These are phyloP conservation scores for Hypolimnas misippus DNA, from an alignment of 2,888 invertebrate species.

Conservation along the genomic window DNA sequence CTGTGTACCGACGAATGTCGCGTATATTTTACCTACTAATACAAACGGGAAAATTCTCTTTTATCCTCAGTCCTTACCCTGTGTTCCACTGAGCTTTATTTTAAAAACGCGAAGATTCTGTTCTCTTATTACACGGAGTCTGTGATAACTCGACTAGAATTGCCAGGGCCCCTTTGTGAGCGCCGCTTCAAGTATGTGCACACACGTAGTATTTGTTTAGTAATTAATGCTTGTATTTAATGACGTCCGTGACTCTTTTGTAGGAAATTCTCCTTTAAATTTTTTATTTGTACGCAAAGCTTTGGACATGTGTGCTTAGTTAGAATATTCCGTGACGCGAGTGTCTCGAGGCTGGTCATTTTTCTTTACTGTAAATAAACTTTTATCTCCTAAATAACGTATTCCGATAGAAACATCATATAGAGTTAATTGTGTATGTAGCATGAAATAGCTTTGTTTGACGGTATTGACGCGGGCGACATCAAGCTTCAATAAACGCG, in stretches of 20 bases:
- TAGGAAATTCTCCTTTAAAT: conserved; percentile 33
- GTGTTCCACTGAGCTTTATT: conserved; percentile 56
- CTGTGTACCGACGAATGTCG: conserved; percentile 45
- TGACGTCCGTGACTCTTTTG: conserved; percentile 42
- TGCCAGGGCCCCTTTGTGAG: conserved; percentile 50
- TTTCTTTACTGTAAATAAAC: not conserved
- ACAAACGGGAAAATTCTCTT: conserved; percentile 58
- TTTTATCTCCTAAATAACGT: not conserved
- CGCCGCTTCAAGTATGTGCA: conserved; percentile 39
- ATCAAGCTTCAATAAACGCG: conserved; percentile 62
- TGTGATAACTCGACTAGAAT: conserved; percentile 58
- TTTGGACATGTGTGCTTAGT: conserved; percentile 27
- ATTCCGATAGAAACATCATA: not conserved
- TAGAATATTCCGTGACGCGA: conserved; percentile 15
- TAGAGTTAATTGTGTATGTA: conserved; percentile 2
- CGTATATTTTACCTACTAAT: conserved; percentile 56
- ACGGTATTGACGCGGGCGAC: conserved; percentile 49
- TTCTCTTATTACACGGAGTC: conserved; percentile 51
- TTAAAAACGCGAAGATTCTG: conserved; percentile 52
- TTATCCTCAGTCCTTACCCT: conserved; percentile 49
- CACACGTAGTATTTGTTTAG: conserved; percentile 44
- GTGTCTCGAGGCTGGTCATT: not conserved
- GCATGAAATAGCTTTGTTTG: conserved; percentile 33
- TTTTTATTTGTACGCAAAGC: conserved; percentile 35
- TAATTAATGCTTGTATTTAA: conserved; percentile 46